A percentile compares a stretch with the other conserved stretches of the same genome.
These are phyloP conservation scores for Syritta pipiens DNA, from an alignment of 2,888 invertebrate species.

Conservation along the genomic window DNA sequence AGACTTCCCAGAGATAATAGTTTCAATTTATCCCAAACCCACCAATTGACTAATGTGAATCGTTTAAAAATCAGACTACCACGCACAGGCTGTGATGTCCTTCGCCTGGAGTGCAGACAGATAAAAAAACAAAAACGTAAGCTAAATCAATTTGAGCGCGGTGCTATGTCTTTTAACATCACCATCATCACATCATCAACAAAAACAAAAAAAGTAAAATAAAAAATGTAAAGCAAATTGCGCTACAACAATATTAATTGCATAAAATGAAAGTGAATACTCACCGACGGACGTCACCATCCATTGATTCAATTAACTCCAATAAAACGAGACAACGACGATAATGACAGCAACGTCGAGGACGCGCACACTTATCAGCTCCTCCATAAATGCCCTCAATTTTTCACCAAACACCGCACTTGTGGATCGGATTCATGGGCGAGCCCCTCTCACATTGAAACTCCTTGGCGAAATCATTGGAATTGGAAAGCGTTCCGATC, in stretches of 20 bases:
- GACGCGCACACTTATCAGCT: conserved; percentile 11
- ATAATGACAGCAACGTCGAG: conserved; percentile 6
- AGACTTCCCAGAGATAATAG: too few relatives aligned
- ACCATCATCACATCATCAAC: conserved; percentile 14
- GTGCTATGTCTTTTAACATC: neutral
- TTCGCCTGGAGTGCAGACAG: too few relatives aligned
- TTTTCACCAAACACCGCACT: conserved; percentile 88
- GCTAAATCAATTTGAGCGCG: neutral
- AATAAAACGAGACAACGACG: conserved; percentile 50
- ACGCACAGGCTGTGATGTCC: too few relatives aligned
- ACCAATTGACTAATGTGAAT: too few relatives aligned
- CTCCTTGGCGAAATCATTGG: conserved; percentile 86
- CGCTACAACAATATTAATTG: conserved; percentile 47
- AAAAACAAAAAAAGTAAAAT: neutral
- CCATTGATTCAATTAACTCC: conserved; percentile 64
- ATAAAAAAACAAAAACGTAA: neutral
- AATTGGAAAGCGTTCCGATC: conserved; percentile 89
- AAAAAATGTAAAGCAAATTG: conserved; percentile 10
- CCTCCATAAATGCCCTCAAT: neutral
- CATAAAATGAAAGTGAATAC: conserved; percentile 60
- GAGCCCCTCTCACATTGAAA: conserved; percentile 86
- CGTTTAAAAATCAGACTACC: too few relatives aligned
- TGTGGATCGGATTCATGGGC: conserved; percentile 88
- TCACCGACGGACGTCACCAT: conserved; percentile 61
- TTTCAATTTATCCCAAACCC: too few relatives aligned